Evolutionary conservation across 2,888 invertebrate genomes (phyloP), one percentile per base, ranked within the genome.

Genomic region (Willowsia nigromaculata): DNA sequence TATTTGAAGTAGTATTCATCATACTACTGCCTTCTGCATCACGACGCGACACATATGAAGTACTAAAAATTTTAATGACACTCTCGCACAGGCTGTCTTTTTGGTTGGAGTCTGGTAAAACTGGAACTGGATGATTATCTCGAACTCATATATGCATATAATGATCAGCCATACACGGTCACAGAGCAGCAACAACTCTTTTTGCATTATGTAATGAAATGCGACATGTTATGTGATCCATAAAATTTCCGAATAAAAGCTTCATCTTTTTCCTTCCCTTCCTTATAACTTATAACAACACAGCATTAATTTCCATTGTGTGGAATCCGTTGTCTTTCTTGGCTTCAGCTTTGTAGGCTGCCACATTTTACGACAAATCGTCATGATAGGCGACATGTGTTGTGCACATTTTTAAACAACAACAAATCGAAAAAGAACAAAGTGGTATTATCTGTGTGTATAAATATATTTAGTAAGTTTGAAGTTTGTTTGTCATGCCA

Each of bases 201-300:
- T 56, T 50, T 18, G 6, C 25, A 47, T 62, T 82, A 74, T 85
- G 56, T 85, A 56, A 74, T 85, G 33, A 85, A 85, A 71, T 85
- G 84, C 84, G 84, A 85, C 84, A 85, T 85, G 74, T 62, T 74
- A 85, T 85, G 74, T 62, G 84, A 85, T 85, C 84, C 84, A 85
- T 85, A 85, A 85, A 85, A 83, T 80, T 62, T 80, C 56, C 56
- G 18, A 56, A 80, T 80, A 85, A 85, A 71, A 71, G 43, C 62
- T 22, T 85, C 37, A 13, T 40, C 22, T 65, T 80, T 22, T 80
- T 59, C 15, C 27, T 59, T 37, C 33, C 5, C 22, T n/a, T 65
- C 15, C 15, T 15, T 5, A 1, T 65, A n/a, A 27, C 4, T 18
- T 59, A 25, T 59, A 59, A 25, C 2, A 1, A 9, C 5, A 15